Conservation (phyloP, 2,888 invertebrate species). For the Leptothorax acervorum region DNA sequence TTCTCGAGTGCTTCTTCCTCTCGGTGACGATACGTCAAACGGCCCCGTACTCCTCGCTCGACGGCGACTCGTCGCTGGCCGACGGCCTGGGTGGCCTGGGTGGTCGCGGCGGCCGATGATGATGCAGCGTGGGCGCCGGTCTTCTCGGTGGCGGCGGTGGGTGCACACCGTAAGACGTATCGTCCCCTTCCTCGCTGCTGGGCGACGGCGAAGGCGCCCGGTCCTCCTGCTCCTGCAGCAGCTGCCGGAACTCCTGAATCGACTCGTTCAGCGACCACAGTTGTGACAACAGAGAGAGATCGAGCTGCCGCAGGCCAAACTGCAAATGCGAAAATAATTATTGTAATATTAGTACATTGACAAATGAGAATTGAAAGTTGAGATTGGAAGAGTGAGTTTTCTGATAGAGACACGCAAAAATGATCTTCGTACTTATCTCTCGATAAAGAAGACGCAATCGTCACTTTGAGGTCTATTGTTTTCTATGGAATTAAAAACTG, state of each 20-base stretch:
- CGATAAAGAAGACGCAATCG: not conserved
- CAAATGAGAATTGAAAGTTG: not conserved
- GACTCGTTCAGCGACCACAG: constrained; percentile 97
- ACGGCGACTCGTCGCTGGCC: constrained; percentile 84
- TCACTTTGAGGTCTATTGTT: not conserved
- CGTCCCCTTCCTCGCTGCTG: constrained; percentile 86
- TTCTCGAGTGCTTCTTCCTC: constrained; percentile 42
- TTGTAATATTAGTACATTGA: not conserved
- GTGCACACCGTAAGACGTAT: constrained; percentile 84
- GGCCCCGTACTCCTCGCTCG: constrained; percentile 84
- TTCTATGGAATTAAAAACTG: not conserved
- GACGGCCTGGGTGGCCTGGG: constrained; percentile 82
- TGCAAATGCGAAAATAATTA: constrained; percentile 83
- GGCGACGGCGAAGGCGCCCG: constrained; percentile 87
- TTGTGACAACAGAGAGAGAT: constrained; percentile 95
- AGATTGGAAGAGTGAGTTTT: not conserved
- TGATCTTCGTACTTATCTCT: not conserved
- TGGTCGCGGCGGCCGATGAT: constrained; percentile 80
- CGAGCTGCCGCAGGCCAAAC: constrained; percentile 95
- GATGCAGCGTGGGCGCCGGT: constrained; percentile 79
- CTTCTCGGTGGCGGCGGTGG: constrained; percentile 86
- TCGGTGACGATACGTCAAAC: constrained; percentile 75
- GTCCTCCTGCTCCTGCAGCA: constrained; percentile 87
- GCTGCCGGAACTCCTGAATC: constrained; percentile 94
- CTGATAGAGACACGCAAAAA: not conserved